Evolutionary conservation across 1,140 invertebrate species (phyloP).

Genomic region (Drosophila lacteicornis): DNA sequence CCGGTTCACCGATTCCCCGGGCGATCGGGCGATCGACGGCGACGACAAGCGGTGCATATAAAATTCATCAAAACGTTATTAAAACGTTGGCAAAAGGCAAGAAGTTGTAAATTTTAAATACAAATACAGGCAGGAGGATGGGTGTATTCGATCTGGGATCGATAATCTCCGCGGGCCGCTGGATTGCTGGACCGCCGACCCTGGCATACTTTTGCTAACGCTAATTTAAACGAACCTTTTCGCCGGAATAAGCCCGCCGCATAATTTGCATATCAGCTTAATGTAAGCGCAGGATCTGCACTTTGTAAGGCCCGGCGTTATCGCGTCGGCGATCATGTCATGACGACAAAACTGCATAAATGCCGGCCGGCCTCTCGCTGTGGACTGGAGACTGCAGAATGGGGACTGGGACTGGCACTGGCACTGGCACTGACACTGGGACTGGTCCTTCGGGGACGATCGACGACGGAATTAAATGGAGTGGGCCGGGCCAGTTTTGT

Average conservation of each 20-base stretch:
- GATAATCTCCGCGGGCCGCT: slow-evolving; percentile 55
- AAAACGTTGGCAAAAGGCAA: slow-evolving; percentile 70
- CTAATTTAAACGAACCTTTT: slow-evolving; percentile 75
- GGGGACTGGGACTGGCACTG: not conserved
- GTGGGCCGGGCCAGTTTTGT: slow-evolving; percentile 44
- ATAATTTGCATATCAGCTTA: slow-evolving; percentile 83
- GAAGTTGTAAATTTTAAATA: slow-evolving; percentile 81
- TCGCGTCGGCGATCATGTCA: slow-evolving; percentile 70
- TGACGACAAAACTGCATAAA: slow-evolving; percentile 72
- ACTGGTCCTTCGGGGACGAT: not conserved
- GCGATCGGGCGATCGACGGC: slow-evolving; percentile 51
- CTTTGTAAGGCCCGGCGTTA: slow-evolving; percentile 71
- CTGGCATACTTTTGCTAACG: slow-evolving; percentile 76
- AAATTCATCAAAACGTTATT: slow-evolving; percentile 83
- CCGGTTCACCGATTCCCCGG: not conserved
- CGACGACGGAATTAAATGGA: slow-evolving; percentile 2
- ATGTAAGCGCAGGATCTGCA: slow-evolving; percentile 70
- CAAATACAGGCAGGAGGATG: slow-evolving; percentile 58
- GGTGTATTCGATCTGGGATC: slow-evolving; percentile 43
- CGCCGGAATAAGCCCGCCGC: slow-evolving; percentile 66
- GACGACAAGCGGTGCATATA: slow-evolving; percentile 80
- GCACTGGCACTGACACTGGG: not conserved
- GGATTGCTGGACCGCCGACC: slow-evolving; percentile 19
- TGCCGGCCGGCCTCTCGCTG: slow-evolving; percentile 17
- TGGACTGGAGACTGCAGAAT: not conserved